phyloP scores from a whole-genome alignment of 2,797 vertebrate genomes.

The Phalanger gymnotis region DNA sequence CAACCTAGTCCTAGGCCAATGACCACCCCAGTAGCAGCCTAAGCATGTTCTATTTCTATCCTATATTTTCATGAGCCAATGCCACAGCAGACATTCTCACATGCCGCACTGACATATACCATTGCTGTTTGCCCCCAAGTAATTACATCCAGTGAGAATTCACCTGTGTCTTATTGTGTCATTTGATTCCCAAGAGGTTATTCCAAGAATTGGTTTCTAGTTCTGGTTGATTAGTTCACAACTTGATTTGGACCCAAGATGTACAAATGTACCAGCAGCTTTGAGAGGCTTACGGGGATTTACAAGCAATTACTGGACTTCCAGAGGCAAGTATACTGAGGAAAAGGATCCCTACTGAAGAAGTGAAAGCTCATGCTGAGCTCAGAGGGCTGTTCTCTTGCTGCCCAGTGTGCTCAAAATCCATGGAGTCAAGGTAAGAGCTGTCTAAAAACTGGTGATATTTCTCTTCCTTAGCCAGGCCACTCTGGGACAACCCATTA shows the following conservation, averaged over 20 bases:
- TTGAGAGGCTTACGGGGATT: slow-evolving; percentile 59
- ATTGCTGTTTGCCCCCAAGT: neutral
- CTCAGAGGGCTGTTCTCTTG: neutral
- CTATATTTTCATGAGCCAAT: neutral
- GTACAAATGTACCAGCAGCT: slow-evolving; percentile 54
- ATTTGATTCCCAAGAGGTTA: slow-evolving; percentile 39
- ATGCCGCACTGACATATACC: accelerated
- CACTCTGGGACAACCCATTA: neutral
- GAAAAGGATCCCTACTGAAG: neutral
- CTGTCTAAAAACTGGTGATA: neutral
- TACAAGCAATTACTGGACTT: slow-evolving; percentile 56
- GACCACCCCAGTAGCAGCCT: neutral
- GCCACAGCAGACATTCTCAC: accelerated
- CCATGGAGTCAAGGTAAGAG: neutral
- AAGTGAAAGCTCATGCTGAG: neutral
- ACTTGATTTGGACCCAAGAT: slow-evolving; percentile 6
- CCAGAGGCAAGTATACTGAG: neutral
- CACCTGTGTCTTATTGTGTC: neutral
- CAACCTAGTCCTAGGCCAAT: neutral
- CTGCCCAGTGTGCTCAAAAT: accelerated
- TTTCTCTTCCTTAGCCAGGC: neutral
- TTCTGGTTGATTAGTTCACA: slow-evolving; percentile 60
- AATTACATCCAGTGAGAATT: neutral
- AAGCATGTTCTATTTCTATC: neutral
- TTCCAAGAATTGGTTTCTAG: slow-evolving; percentile 33